Evolutionary conservation across 2,888 invertebrate genomes (phyloP).

Genomic region (Pantelozetes paolii): DNA sequence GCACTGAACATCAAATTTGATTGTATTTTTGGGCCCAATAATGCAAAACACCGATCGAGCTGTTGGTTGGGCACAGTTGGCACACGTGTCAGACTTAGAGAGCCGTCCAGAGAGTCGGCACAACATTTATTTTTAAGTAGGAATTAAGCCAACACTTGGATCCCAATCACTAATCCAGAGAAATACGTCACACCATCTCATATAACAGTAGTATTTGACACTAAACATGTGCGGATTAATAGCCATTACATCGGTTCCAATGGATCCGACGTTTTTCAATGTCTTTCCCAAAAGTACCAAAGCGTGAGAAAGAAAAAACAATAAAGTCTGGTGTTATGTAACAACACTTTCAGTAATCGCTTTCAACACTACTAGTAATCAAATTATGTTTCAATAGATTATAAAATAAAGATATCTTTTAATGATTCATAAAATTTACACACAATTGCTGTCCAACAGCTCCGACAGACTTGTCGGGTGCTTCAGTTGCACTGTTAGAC

Average conservation of each 20-base stretch:
- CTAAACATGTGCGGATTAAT: slow-evolving; percentile 36
- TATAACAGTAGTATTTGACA: slow-evolving; percentile 37
- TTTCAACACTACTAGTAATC: not conserved
- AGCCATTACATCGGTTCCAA: not conserved
- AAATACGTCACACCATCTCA: slow-evolving; percentile 36
- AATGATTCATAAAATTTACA: no score
- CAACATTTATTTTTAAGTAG: slow-evolving; percentile 13
- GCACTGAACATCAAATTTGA: slow-evolving; percentile 17
- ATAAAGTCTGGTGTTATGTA: slow-evolving; percentile 29
- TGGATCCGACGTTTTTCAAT: no score
- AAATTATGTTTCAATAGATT: not conserved
- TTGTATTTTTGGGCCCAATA: slow-evolving; percentile 16
- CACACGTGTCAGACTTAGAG: slow-evolving; percentile 29
- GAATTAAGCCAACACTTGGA: slow-evolving; percentile 31
- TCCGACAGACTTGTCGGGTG: no score
- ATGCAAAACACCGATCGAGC: no score
- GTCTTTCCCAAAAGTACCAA: not conserved
- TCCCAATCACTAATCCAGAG: slow-evolving; percentile 18
- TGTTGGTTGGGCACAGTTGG: not conserved
- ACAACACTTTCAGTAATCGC: not conserved
- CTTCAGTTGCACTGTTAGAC: no score
- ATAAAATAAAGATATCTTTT: no score
- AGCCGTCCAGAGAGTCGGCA: not conserved
- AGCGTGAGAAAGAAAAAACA: slow-evolving; percentile 27
- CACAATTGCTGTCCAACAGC: no score